Evolutionary conservation across 30 jellyfish, hydroid and myxozoan species (phyloP).

Genomic region (Hydra vulgaris): DNA sequence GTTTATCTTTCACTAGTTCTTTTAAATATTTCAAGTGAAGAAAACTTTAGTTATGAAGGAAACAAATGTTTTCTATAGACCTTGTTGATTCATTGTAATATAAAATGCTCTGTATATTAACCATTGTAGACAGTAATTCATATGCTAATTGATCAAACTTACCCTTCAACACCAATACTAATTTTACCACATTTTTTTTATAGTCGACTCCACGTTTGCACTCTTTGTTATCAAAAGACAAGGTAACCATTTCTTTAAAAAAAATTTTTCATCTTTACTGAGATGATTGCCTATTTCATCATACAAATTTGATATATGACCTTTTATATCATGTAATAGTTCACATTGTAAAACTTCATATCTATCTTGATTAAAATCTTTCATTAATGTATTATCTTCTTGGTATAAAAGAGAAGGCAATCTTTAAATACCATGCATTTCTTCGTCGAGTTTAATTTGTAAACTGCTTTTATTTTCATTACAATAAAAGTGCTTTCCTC

Average conservation of each 20-base stretch:
- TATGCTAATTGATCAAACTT: background rate
- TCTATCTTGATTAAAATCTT: background rate
- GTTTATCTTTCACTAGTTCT: conserved; percentile 7
- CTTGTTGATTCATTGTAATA: conserved; percentile 9
- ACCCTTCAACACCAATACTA: background rate
- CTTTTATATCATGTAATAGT: conserved; percentile 19
- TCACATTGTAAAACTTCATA: conserved; percentile 28
- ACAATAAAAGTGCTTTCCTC: conserved; percentile 3
- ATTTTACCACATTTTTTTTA: background rate
- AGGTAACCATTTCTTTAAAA: conserved; percentile 5
- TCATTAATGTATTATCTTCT: background rate
- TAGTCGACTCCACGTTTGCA: conserved; percentile 23
- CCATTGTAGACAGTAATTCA: background rate
- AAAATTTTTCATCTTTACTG: background rate
- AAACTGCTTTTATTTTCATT: background rate
- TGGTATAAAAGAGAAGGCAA: conserved; percentile 18
- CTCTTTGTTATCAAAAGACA: conserved; percentile 20
- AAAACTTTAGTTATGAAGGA: conserved; percentile 15
- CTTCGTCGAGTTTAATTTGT: conserved; percentile 7
- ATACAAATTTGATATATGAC: conserved; percentile 23
- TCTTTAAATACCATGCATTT: conserved; percentile 23
- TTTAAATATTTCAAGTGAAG: conserved; percentile 11
- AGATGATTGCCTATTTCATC: conserved; percentile 29
- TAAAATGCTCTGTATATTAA: conserved; percentile 18
- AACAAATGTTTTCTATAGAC: conserved; percentile 1